phyloP scores from a whole-genome alignment of 2,797 vertebrate species.

The Lates japonicus region DNA sequence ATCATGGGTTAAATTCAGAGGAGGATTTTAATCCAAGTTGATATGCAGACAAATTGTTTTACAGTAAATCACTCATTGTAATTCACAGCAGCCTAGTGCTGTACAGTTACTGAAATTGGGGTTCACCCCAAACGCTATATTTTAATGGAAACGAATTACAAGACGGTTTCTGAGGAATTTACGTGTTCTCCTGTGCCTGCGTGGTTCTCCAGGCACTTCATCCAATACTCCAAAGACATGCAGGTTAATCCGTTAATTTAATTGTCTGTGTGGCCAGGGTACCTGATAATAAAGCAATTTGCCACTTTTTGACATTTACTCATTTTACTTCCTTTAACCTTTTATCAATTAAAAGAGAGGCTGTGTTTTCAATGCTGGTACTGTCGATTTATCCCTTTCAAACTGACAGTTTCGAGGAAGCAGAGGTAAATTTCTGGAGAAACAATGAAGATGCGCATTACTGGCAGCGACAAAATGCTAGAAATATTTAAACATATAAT shows the following conservation, averaged over 20 bases:
- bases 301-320: not conserved
- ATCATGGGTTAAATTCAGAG: not conserved
- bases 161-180: too few relatives aligned
- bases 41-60: not conserved
- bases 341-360: constrained; percentile 3
- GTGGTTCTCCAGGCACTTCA: too few relatives aligned
- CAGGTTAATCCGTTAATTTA: too few relatives aligned
- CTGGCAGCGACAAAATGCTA: not conserved
- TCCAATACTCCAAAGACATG: too few relatives aligned
- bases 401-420: not conserved
- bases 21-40: not conserved
- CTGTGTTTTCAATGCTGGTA: not conserved
- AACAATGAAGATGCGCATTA: not conserved
- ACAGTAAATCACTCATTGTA: not conserved
- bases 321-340: not conserved
- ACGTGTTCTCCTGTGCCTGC: too few relatives aligned
- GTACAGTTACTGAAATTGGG: too few relatives aligned
- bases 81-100: not conserved
- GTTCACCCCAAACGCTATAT: too few relatives aligned
- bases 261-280: too few relatives aligned
- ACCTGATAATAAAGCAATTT: not conserved
- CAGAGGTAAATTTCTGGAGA: not conserved
- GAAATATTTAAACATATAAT: not conserved
- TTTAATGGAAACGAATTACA: too few relatives aligned
- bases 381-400: too few relatives aligned